Base-by-base conservation (phyloP, 2,113 vertebrate species). In the Psilopsiagon aymara region DNA sequence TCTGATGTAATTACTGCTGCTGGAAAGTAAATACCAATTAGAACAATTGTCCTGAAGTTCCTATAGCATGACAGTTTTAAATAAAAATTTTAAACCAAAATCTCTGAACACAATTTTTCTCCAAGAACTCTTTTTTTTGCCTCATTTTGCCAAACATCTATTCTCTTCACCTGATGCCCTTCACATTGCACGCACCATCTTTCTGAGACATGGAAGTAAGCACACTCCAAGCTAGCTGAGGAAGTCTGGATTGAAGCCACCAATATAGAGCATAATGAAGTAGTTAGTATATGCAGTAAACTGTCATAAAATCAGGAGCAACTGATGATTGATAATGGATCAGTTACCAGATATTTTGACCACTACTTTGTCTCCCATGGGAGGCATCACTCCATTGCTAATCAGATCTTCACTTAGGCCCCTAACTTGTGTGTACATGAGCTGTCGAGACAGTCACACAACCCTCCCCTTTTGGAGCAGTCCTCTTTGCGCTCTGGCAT, bases 361-460 rank as follows among this genome's bases (percentile, higher is more conserved):
- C 0, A 3, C n/a, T 59, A 28, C 35, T 83, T 55, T 33, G 4
- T 68, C 86, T 74, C 39, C 25, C 0, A 1, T 6, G 33, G 39
- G 12, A 39, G 17, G 7, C 25, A 69, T 17, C 44, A 12, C 39
- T 60, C 68, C 35, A 17, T 13, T 12, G 24, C 46, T 43, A 28
- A 27, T 47, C 3, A 10, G 28, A 19, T 37, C 16, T 44, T 69
- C 47, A 8, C 35, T 43, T 44, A 55, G 18, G 18, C 21, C 71
- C 23, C 46, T 28, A 41, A 12, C 13, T 67, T 44, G 17, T 29
- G 28, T 16, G 43, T 16, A 33, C 0, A 2, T 29, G 41, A 0
- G 0, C 31, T 44, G 3, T 7, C 51, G 27, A 37, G 53, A 41
- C 2, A 28, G 24, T 6, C n/a, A 46, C 0, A 0, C 6, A 51